Percentiles rank a stretch among this genome's conserved stretches.
Evolutionary conservation across 2,113 vertebrate species (phyloP).

Genomic region (Poeciliopsis turrubarensis): DNA sequence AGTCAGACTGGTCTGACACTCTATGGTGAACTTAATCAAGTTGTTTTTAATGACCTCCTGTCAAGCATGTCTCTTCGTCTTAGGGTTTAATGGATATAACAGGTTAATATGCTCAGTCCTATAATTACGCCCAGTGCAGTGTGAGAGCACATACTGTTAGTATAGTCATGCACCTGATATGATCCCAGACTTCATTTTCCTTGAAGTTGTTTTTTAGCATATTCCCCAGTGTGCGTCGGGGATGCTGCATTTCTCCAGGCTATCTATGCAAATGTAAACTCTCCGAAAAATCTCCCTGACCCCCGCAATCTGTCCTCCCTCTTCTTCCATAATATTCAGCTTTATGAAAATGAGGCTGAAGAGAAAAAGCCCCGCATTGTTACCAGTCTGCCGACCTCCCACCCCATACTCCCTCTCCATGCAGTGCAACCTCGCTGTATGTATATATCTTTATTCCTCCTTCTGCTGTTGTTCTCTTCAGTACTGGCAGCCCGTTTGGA

Average conservation of each 20-base stretch:
- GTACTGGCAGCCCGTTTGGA: constrained; percentile 30
- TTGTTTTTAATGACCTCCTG: neutral
- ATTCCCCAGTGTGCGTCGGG: constrained; percentile 4
- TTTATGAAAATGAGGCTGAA: constrained; percentile 73
- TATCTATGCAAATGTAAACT: constrained; percentile 34
- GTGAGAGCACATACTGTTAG: neutral
- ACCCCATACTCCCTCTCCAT: too few relatives aligned
- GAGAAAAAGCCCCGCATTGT: constrained; percentile 64
- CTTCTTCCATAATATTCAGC: constrained; percentile 69
- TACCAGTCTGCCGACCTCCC: constrained; percentile 24
- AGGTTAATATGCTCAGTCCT: neutral
- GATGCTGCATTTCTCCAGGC: constrained; percentile 14
- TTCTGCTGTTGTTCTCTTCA: constrained; percentile 32
- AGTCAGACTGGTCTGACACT: constrained; percentile 11
- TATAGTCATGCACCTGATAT: neutral
- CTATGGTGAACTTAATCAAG: neutral
- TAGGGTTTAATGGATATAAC: neutral
- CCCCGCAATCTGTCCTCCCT: constrained; percentile 29
- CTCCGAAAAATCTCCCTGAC: constrained; percentile 25
- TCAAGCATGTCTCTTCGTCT: neutral
- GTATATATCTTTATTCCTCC: constrained; percentile 12
- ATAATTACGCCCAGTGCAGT: neutral
- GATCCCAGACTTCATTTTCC: constrained; percentile 7
- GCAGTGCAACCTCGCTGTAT: neutral
- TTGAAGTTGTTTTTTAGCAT: constrained; percentile 5